These are phyloP conservation scores for Eupithecia vulgata DNA, from an alignment of 2,888 invertebrate species.

Conservation along the genomic window DNA sequence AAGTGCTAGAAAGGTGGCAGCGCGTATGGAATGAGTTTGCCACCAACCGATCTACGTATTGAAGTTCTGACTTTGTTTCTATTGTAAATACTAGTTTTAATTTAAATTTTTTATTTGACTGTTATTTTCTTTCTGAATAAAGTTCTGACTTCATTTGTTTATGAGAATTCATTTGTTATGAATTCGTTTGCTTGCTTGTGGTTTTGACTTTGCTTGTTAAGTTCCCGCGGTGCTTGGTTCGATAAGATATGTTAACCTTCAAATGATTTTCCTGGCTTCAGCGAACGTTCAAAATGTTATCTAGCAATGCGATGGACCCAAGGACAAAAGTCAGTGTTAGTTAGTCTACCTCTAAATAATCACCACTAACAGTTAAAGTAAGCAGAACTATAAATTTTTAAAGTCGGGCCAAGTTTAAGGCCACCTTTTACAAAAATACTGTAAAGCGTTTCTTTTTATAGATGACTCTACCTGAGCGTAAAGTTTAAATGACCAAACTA, in stretches of 20 bases:
- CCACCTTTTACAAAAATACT: not conserved
- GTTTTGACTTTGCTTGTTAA: too few relatives aligned
- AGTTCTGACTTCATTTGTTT: not conserved
- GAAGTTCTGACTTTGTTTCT: not conserved
- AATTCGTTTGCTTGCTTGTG: not conserved
- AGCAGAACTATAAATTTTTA: too few relatives aligned
- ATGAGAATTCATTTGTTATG: not conserved
- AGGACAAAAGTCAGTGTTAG: not conserved
- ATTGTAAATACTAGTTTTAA: too few relatives aligned
- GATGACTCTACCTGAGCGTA: not conserved
- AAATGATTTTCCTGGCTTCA: not conserved
- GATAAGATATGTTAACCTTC: not conserved
- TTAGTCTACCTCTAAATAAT: too few relatives aligned
- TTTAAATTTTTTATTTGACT: too few relatives aligned
- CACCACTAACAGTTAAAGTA: too few relatives aligned
- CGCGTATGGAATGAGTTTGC: not conserved
- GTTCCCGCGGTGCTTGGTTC: too few relatives aligned
- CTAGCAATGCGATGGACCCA: not conserved
- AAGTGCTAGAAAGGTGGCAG: slow-evolving; percentile 1
- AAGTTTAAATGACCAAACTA: not conserved
- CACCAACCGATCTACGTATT: not conserved
- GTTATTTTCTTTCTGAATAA: too few relatives aligned
- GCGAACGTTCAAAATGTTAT: not conserved
- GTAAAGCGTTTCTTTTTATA: not conserved
- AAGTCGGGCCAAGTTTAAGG: not conserved